Conservation (phyloP, 2,113 vertebrate genomes). For the Phycodurus eques region DNA sequence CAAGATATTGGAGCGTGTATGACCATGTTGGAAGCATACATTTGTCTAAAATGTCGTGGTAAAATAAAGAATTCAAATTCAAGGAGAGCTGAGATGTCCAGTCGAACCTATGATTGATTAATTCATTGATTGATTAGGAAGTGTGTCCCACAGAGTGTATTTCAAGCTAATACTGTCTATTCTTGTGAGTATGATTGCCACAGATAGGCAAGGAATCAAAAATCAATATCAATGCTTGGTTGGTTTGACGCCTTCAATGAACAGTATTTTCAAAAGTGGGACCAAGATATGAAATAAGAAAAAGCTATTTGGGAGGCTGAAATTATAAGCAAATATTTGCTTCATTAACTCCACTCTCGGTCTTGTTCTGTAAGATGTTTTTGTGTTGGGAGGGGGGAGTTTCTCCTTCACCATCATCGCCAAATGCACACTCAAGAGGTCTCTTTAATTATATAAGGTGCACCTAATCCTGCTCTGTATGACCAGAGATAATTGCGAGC, state of each 20-base stretch:
- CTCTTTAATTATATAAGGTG: conserved; percentile 3
- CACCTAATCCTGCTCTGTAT: conserved; percentile 3
- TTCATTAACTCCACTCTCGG: background rate
- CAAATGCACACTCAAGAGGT: background rate
- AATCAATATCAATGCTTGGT: background rate
- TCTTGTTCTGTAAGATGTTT: background rate
- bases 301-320: background rate
- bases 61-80: background rate
- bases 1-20: background rate
- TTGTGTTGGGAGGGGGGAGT: background rate
- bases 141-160: background rate
- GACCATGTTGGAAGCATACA: background rate
- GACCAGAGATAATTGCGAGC: conserved; percentile 7
- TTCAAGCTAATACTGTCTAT: background rate
- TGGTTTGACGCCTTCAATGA: background rate
- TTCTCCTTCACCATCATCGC: background rate
- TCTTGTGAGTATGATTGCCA: background rate
- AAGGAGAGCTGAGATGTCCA: background rate
- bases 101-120: background rate
- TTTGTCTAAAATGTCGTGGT: background rate
- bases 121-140: background rate
- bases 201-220: background rate
- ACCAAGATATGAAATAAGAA: background rate
- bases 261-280: background rate
- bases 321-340: background rate